phyloP scores from a whole-genome alignment of 2,888 invertebrate species.

The Drosophila pegasa region DNA sequence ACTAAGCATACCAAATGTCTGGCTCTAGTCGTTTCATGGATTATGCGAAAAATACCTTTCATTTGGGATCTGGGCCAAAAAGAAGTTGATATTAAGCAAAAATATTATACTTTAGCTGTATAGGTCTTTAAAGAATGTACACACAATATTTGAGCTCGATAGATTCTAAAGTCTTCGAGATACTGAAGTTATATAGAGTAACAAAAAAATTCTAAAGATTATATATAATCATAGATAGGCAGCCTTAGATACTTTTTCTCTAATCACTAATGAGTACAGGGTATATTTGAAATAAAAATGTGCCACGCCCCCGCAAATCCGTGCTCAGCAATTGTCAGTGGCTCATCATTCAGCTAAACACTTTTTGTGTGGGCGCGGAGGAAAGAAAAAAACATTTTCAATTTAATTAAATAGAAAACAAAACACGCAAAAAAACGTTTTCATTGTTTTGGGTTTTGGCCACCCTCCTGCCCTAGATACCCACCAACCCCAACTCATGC shows the following conservation, averaged over 20 bases:
- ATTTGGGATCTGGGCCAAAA: too few species aligned
- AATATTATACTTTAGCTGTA: too few species aligned
- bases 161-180: neutral
- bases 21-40: too few species aligned
- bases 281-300: constrained; percentile 1
- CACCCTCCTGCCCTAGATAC: constrained; percentile 3
- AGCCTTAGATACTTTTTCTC: neutral
- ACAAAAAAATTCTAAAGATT: neutral
- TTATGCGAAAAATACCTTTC: too few species aligned
- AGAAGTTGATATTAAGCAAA: too few species aligned
- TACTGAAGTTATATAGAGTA: too few species aligned
- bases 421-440: constrained; percentile 32
- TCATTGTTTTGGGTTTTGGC: constrained; percentile 45
- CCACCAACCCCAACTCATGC: neutral
- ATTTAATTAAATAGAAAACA: constrained; percentile 70
- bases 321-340: constrained; percentile 35
- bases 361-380: constrained; percentile 40
- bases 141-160: neutral
- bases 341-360: constrained; percentile 50
- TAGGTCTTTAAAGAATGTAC: too few species aligned
- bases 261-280: neutral
- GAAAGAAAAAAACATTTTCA: constrained; percentile 67
- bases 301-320: constrained; percentile 14
- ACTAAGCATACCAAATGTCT: too few species aligned
- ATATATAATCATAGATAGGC: neutral